These are phyloP conservation scores for Protobothrops mucrosquamatus DNA, from an alignment of 2,113 vertebrate genomes.

Conservation along the genomic window DNA sequence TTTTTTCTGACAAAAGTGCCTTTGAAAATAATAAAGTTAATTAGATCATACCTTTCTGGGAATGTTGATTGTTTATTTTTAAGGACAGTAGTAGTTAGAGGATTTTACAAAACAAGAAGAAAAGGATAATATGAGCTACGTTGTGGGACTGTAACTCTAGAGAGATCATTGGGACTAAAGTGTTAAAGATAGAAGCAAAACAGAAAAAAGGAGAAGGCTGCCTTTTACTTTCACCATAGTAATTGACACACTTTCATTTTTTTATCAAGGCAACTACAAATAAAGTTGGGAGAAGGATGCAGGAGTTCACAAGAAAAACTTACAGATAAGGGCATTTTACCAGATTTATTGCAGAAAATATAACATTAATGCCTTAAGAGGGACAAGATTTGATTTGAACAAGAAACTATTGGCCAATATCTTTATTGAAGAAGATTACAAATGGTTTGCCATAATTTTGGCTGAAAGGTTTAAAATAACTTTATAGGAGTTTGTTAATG, in stretches of 20 bases:
- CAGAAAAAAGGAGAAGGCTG: not conserved
- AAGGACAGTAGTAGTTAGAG: not conserved
- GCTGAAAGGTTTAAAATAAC: too few species aligned
- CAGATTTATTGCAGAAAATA: not conserved
- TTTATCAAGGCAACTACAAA: not conserved
- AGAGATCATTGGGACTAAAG: not conserved
- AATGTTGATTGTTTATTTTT: not conserved
- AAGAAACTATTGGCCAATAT: not conserved
- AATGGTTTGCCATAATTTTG: too few species aligned
- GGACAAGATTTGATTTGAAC: not conserved
- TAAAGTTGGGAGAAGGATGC: not conserved
- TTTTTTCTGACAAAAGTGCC: not conserved
- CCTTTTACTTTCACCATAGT: not conserved
- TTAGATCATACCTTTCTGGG: not conserved
- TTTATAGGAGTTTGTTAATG: not conserved
- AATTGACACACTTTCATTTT: not conserved
- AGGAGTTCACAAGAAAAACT: not conserved
- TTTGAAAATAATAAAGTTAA: not conserved
- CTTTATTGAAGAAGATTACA: too few species aligned
- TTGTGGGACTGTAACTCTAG: not conserved
- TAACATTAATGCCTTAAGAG: not conserved
- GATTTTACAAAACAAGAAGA: not conserved
- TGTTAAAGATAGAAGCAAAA: not conserved
- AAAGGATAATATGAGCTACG: not conserved
- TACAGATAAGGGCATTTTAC: not conserved